Evolutionary conservation across 2,888 invertebrate species (phyloP), one percentile per base, ranked within the genome.

Genomic region (Ernsta delagoae): DNA sequence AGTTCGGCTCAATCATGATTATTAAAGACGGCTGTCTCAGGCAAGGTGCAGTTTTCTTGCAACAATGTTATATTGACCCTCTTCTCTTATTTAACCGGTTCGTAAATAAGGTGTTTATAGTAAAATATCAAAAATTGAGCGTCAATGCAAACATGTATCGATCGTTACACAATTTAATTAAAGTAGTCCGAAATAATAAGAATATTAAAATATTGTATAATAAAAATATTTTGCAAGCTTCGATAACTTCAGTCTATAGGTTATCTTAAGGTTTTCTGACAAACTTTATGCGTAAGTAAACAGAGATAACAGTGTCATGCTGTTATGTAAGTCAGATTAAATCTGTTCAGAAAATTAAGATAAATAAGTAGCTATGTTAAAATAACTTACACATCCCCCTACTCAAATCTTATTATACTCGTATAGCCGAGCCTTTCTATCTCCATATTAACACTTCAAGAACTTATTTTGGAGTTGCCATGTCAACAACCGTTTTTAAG

Each of bases 1-100:
- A 59, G 41, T 59, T 59, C 36, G 12, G 59, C 39, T 41, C 34
- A 63, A 63, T 63, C 53, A n/a, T 34, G 54, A 45, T 43, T 56
- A 24, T 36, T 12, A 45, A 48, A 45, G 43, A 57, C 45, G 34
- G 31, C 6, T 36, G 57, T 57, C 45, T 54, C 31, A 41, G 41
- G 6, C 34, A 34, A 57, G 56, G 43, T 56, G 43, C 57, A 7
- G 9, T 36, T 24, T 24, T n/a, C n/a, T 56, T 4, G 59, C 57
- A 59, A 65, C 65, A 59, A 9, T 50, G 65, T 65, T 48, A 43
- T 36, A 48, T 16, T 12, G 31, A 48, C 3, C 2, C 53, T 50
- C 39, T 41, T 41, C 34, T 63, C n/a, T n/a, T 36, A 36, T 36
- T 5, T 4, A 36, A 36, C 36, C 36, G 36, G 36, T 36, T 36